Evolutionary conservation across 2,797 vertebrate genomes (phyloP).

Genomic region (Oreochromis mossambicus): DNA sequence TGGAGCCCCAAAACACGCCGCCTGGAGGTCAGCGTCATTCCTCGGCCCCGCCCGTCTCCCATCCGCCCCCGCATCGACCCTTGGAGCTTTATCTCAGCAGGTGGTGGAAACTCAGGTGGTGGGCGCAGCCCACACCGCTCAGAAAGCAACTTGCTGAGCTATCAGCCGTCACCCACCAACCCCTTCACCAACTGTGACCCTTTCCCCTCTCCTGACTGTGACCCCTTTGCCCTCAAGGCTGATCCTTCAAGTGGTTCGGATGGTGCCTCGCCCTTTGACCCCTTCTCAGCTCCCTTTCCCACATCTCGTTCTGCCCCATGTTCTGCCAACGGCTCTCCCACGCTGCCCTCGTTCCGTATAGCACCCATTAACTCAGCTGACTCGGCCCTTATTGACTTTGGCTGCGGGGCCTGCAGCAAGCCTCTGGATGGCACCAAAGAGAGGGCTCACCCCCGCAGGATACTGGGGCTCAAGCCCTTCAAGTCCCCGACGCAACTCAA

Average conservation of each 20-base stretch:
- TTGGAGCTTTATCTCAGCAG: slow-evolving; percentile 87
- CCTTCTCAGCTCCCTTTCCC: slow-evolving; percentile 72
- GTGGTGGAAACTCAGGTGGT: slow-evolving; percentile 19
- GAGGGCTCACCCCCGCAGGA: slow-evolving; percentile 64
- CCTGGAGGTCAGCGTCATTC: slow-evolving; percentile 81
- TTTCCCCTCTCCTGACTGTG: slow-evolving; percentile 77
- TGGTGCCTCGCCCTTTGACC: slow-evolving; percentile 66
- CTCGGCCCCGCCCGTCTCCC: slow-evolving; percentile 84
- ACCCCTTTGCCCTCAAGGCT: slow-evolving; percentile 74
- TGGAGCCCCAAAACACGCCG: slow-evolving; percentile 82
- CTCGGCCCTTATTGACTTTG: slow-evolving; percentile 73
- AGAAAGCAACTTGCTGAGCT: slow-evolving; percentile 56
- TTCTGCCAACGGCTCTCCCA: slow-evolving; percentile 78
- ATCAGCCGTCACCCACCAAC: slow-evolving; percentile 75
- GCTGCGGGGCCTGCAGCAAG: slow-evolving; percentile 62
- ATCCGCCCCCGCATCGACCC: slow-evolving; percentile 86
- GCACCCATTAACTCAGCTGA: slow-evolving; percentile 68
- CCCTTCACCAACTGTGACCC: slow-evolving; percentile 77
- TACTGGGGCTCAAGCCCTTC: slow-evolving; percentile 78
- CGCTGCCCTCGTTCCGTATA: slow-evolving; percentile 67
- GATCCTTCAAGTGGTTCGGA: slow-evolving; percentile 55
- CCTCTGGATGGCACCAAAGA: slow-evolving; percentile 74
- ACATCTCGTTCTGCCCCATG: slow-evolving; percentile 78
- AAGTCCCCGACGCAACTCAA: slow-evolving; percentile 72
- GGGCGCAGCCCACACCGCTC: slow-evolving; percentile 45